Conservation (phyloP, 2,113 vertebrate genomes). For the Oncorhynchus keta region DNA sequence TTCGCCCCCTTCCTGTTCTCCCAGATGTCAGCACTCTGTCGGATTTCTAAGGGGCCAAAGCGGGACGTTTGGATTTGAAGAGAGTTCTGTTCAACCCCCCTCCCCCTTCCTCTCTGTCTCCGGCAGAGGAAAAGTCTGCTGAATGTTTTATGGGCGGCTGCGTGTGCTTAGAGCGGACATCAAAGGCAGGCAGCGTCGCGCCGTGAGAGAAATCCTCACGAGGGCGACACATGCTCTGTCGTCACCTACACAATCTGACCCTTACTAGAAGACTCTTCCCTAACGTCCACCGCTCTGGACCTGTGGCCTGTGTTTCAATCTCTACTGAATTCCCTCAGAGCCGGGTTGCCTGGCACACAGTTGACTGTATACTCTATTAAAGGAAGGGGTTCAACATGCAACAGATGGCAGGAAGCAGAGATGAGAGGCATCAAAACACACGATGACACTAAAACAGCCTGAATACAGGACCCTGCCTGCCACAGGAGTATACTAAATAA, state of each 20-base stretch:
- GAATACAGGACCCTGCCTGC: slow-evolving; percentile 20
- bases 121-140: slow-evolving; percentile 18
- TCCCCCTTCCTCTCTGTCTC: neutral
- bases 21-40: slow-evolving; percentile 54
- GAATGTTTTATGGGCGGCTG: slow-evolving; percentile 32
- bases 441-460: neutral
- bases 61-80: slow-evolving; percentile 28
- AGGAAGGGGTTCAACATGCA: neutral
- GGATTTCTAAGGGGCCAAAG: slow-evolving; percentile 39
- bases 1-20: slow-evolving; percentile 19
- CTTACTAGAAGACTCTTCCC: too few species aligned
- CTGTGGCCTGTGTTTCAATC: neutral
- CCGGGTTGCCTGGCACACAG: slow-evolving; percentile 6
- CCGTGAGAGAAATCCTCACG: slow-evolving; percentile 30
- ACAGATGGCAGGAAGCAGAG: slow-evolving; percentile 1
- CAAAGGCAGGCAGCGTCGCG: slow-evolving; percentile 48
- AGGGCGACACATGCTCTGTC: neutral
- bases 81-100: neutral
- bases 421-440: neutral
- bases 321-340: neutral
- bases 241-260: neutral
- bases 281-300: neutral
- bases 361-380: slow-evolving; percentile 1
- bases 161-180: slow-evolving; percentile 35
- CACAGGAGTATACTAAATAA: slow-evolving; percentile 1